phyloP scores from a whole-genome alignment of 2,888 invertebrate species.

The Dermolepida albohirtum region DNA sequence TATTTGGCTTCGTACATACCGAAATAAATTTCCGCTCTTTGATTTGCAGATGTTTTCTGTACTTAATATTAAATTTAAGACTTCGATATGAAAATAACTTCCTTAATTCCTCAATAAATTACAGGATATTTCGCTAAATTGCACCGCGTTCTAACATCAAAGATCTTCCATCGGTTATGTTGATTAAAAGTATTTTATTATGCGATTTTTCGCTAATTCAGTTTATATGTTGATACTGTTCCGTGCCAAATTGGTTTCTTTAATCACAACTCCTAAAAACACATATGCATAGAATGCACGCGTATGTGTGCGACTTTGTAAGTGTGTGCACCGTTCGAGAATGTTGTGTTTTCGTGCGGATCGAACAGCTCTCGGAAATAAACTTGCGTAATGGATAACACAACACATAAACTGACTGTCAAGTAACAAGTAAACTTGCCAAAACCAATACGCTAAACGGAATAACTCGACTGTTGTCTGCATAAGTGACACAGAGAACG shows the following conservation, averaged over 20 bases:
- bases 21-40: background rate
- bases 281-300: background rate
- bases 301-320: too few species aligned
- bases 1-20: background rate
- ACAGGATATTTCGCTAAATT: background rate
- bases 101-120: too few species aligned
- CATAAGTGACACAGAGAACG: too few species aligned
- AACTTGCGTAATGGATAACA: conserved; percentile 5
- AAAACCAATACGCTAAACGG: conserved; percentile 1
- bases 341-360: background rate
- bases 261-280: conserved; percentile 7
- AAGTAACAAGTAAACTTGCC: conserved; percentile 11
- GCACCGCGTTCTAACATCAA: conserved; percentile 1
- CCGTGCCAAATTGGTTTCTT: conserved; percentile 13
- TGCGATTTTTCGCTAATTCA: background rate
- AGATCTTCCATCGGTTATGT: background rate
- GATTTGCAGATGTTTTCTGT: too few species aligned
- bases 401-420: conserved; percentile 10
- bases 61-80: background rate
- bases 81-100: background rate
- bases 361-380: conserved; percentile 8
- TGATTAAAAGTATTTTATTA: conserved; percentile 13
- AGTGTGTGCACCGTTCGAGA: too few species aligned
- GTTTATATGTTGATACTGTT: conserved; percentile 2
- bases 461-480: background rate